Evolutionary conservation across 2,113 vertebrate genomes (phyloP).

Genomic region (Triplophysa siluroides): DNA sequence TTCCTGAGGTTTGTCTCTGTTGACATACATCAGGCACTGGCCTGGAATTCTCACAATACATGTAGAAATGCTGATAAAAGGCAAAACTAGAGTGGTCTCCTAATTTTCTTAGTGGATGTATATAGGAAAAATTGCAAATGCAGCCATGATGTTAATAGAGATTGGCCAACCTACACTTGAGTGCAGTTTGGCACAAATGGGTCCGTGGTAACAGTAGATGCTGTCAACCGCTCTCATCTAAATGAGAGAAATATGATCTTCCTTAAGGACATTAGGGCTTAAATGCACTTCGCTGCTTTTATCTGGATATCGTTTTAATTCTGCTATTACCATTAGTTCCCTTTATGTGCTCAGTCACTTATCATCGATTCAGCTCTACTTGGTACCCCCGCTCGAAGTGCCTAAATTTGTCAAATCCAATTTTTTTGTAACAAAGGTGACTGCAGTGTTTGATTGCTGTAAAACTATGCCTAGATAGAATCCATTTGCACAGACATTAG

Average conservation of each 20-base stretch:
- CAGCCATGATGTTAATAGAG: neutral
- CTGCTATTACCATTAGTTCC: conserved; percentile 12
- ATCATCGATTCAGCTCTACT: neutral
- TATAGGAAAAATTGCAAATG: neutral
- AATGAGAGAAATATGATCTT: conserved; percentile 24
- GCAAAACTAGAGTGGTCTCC: too few relatives aligned
- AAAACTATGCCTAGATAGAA: neutral
- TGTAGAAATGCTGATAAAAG: too few relatives aligned
- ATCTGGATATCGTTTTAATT: conserved; percentile 28
- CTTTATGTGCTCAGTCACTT: conserved; percentile 5
- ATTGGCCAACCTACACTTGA: neutral
- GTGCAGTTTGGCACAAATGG: conserved; percentile 3
- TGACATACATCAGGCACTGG: too few relatives aligned
- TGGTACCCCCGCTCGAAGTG: neutral
- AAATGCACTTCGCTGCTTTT: conserved; percentile 15
- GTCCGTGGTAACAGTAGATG: neutral
- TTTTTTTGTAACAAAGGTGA: neutral
- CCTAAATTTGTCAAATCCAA: neutral
- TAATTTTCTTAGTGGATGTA: too few relatives aligned
- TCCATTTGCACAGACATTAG: conserved; percentile 4
- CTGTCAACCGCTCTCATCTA: conserved; percentile 6
- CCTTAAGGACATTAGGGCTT: conserved; percentile 13
- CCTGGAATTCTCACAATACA: too few relatives aligned
- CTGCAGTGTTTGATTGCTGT: conserved; percentile 3
- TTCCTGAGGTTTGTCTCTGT: too few relatives aligned